Percentiles rank a stretch among this genome's conserved stretches.
Evolutionary conservation across 2,113 vertebrate genomes (phyloP).

Genomic region (Coreoperca whiteheadi): DNA sequence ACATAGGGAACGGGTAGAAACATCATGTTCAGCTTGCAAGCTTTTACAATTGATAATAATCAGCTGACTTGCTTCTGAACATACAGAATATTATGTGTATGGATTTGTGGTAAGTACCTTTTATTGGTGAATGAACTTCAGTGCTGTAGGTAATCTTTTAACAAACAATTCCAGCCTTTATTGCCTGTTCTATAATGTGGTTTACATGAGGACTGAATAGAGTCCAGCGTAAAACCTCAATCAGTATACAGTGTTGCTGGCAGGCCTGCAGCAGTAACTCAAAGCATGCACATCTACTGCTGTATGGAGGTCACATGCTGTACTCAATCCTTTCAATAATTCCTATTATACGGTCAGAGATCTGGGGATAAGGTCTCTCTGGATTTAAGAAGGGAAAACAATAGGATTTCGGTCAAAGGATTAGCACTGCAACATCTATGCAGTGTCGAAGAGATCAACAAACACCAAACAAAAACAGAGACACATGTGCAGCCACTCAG

Average conservation of each 20-base stretch:
- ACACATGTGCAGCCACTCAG: conserved; percentile 50
- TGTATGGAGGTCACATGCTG: conserved; percentile 76
- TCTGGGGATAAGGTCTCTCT: conserved; percentile 66
- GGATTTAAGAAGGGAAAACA: conserved; percentile 67
- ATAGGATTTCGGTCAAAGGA: conserved; percentile 71
- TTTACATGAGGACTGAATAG: conserved; percentile 16
- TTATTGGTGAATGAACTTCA: conserved; percentile 4
- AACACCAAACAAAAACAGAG: conserved; percentile 56
- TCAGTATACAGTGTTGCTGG: conserved; percentile 7
- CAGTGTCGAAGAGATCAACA: conserved; percentile 57
- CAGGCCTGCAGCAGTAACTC: neutral
- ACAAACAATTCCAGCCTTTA: conserved; percentile 6
- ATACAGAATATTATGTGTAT: neutral
- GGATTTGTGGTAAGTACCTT: neutral
- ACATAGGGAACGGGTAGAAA: neutral
- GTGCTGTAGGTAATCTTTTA: neutral
- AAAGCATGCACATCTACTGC: conserved; percentile 4
- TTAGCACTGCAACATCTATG: conserved; percentile 46
- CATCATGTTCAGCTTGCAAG: neutral
- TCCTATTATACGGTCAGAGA: conserved; percentile 67
- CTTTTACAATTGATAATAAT: neutral
- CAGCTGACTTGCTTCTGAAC: conserved; percentile 10
- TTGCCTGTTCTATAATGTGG: neutral
- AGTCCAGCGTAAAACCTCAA: conserved; percentile 5
- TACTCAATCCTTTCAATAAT: conserved; percentile 78